Evolutionary conservation across 2,888 invertebrate species (phyloP).

Genomic region (Reticulitermes lucifugus): DNA sequence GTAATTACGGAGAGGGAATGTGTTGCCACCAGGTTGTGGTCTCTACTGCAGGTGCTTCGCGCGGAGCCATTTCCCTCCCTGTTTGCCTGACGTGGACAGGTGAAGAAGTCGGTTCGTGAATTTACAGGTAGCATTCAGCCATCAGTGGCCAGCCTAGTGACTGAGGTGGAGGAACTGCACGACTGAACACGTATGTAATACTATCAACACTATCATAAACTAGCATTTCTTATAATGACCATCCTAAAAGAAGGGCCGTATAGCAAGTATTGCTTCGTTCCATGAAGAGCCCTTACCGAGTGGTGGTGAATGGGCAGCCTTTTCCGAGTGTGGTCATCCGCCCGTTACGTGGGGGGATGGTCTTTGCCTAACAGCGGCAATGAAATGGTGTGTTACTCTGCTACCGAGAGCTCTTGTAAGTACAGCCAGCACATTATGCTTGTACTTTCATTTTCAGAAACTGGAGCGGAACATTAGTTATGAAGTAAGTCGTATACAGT

Average conservation of each 20-base stretch:
- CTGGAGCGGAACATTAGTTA: no score
- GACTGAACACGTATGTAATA: slow-evolving; percentile 1
- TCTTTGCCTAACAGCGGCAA: not conserved
- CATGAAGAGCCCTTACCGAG: not conserved
- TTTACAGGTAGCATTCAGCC: slow-evolving; percentile 47
- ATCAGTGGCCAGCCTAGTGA: slow-evolving; percentile 36
- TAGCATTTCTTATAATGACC: not conserved
- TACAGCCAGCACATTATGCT: no score
- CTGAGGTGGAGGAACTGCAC: not conserved
- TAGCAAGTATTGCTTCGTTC: not conserved
- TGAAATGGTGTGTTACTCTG: no score
- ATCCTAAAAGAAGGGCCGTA: not conserved
- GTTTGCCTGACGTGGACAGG: slow-evolving; percentile 51
- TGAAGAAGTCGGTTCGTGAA: slow-evolving; percentile 44
- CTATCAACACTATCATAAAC: slow-evolving; percentile 15
- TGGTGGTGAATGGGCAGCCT: not conserved
- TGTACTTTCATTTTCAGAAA: no score
- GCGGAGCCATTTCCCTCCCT: slow-evolving; percentile 48
- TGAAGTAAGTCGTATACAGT: no score
- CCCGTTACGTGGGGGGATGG: not conserved
- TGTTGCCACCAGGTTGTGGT: slow-evolving; percentile 11
- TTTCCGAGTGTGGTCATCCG: not conserved
- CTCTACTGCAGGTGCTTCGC: slow-evolving; percentile 48
- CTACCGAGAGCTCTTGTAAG: no score
- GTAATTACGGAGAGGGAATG: slow-evolving; percentile 44